These are phyloP conservation scores for Aethes cnicana DNA, from an alignment of 2,888 invertebrate genomes.

Conservation along the genomic window DNA sequence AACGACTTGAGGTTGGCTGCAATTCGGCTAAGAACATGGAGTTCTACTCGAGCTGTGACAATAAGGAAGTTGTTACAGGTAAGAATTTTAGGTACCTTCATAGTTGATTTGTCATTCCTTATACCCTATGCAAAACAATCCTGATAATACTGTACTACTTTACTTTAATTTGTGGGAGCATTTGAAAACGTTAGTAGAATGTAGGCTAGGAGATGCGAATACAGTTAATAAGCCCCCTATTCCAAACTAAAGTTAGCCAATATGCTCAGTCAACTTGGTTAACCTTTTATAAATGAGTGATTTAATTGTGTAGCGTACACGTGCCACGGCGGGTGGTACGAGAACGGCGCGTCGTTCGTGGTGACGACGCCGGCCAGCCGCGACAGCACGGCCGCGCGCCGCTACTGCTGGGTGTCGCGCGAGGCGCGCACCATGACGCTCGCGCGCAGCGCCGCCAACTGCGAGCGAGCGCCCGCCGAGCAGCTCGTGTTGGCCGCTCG, in stretches of 20 bases:
- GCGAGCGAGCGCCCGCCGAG: slow-evolving; percentile 80
- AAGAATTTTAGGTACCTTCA: no score
- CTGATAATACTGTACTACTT: background rate
- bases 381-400: slow-evolving; percentile 85
- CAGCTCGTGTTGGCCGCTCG: slow-evolving; percentile 86
- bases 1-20: slow-evolving; percentile 88
- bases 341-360: slow-evolving; percentile 92
- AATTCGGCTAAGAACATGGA: slow-evolving; percentile 90
- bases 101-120: no score
- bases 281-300: no score
- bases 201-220: no score
- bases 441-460: slow-evolving; percentile 84
- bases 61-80: slow-evolving; percentile 87
- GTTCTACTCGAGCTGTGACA: slow-evolving; percentile 88
- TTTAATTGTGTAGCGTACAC: slow-evolving; percentile 88
- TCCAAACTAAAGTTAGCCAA: no score
- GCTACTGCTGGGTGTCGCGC: slow-evolving; percentile 90
- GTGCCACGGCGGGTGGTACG: slow-evolving; percentile 94
- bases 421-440: slow-evolving; percentile 79
- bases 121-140: background rate
- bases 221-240: no score
- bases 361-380: slow-evolving; percentile 89
- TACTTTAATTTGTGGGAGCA: background rate
- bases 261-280: no score
- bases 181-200: background rate